Conservation (phyloP, 2,797 vertebrate species). For the Sebastes kiyomatsui region DNA sequence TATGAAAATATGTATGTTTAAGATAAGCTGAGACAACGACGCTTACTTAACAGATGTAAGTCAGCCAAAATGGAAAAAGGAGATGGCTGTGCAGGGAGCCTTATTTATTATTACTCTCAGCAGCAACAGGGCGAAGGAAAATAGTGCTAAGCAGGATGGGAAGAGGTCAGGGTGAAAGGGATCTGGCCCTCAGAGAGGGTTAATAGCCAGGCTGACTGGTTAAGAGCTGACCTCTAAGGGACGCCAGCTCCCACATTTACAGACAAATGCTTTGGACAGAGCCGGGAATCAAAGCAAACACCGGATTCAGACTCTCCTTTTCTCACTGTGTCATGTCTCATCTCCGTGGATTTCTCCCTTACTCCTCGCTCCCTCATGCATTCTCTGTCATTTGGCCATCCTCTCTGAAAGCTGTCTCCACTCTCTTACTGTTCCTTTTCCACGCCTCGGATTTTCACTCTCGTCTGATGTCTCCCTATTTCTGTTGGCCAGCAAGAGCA, state of each 20-base stretch:
- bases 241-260: constrained; percentile 67
- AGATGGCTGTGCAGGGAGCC: constrained; percentile 60
- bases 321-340: constrained; percentile 53
- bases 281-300: constrained; percentile 60
- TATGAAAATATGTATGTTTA: constrained; percentile 75
- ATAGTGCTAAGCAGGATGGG: constrained; percentile 58
- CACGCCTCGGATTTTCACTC: constrained; percentile 30
- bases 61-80: constrained; percentile 67
- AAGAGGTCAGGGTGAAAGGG: constrained; percentile 66
- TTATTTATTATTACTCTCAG: constrained; percentile 79
- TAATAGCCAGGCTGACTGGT: constrained; percentile 67
- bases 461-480: constrained; percentile 47
- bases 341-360: constrained; percentile 28
- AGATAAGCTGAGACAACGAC: constrained; percentile 73
- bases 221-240: constrained; percentile 63
- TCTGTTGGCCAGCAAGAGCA: constrained; percentile 48
- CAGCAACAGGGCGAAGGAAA: constrained; percentile 74
- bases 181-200: constrained; percentile 70
- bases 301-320: constrained; percentile 15
- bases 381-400: constrained; percentile 36
- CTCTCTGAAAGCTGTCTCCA: constrained; percentile 37
- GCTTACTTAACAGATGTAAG: constrained; percentile 71
- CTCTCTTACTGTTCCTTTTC: constrained; percentile 34
- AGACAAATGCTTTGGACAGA: constrained; percentile 52
- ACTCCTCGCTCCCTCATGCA: constrained; percentile 17